Evolutionary conservation across 2,113 vertebrate genomes (phyloP).

Genomic region (Camelus bactrianus): DNA sequence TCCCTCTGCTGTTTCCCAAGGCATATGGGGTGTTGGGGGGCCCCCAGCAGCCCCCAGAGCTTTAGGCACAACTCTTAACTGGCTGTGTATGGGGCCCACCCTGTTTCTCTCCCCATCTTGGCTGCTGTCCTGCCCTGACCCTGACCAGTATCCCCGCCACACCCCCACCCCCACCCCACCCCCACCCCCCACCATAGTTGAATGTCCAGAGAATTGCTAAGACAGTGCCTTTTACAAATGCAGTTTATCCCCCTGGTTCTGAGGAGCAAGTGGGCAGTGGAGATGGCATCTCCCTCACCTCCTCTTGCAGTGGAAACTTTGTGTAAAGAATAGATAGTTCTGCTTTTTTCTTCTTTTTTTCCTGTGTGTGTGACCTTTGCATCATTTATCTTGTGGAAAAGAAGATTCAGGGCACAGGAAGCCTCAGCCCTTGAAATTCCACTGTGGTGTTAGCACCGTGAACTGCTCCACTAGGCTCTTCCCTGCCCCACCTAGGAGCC

Average conservation of each 20-base stretch:
- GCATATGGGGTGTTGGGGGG: background rate
- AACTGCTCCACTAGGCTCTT: background rate
- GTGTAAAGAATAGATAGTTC: slow-evolving; percentile 57
- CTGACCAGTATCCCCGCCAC: background rate
- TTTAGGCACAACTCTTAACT: background rate
- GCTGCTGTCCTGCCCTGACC: background rate
- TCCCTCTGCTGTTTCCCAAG: background rate
- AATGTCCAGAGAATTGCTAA: slow-evolving; percentile 69
- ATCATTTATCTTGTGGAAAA: slow-evolving; percentile 43
- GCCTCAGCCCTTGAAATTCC: background rate
- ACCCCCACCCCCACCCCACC: too few species aligned
- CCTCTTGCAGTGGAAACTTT: slow-evolving; percentile 39
- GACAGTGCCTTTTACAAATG: slow-evolving; percentile 81
- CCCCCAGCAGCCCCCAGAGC: background rate
- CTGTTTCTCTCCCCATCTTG: background rate
- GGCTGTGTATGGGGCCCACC: background rate
- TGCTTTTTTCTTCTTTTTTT: background rate
- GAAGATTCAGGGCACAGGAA: background rate
- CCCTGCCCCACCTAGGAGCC: background rate
- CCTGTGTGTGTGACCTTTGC: slow-evolving; percentile 53
- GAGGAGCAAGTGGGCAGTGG: background rate
- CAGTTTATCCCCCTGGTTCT: slow-evolving; percentile 41
- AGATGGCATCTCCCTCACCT: background rate
- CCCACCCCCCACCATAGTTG: background rate
- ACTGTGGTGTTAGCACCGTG: background rate